Conservation (phyloP, 1,140 invertebrate species). For the Vanessa tameamea region DNA sequence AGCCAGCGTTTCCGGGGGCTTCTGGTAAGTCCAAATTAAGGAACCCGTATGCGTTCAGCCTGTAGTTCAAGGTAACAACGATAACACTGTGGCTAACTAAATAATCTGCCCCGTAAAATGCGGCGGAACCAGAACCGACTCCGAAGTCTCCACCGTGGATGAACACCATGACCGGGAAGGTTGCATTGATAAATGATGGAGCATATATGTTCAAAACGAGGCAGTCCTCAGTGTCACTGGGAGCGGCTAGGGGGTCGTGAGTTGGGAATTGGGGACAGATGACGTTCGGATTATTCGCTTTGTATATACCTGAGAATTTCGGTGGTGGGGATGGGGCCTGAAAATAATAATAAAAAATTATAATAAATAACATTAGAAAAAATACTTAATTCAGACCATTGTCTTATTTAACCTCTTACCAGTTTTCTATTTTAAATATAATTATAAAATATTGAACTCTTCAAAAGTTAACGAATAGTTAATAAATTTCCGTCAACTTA, state of each 20-base stretch:
- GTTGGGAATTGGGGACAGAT: slow-evolving; percentile 67
- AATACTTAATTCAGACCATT: no score
- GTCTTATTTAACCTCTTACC: no score
- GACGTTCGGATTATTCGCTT: slow-evolving; percentile 59
- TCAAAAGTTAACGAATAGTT: no score
- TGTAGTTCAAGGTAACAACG: slow-evolving; percentile 81
- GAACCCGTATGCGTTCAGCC: slow-evolving; percentile 84
- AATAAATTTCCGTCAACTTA: no score
- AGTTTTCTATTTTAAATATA: no score
- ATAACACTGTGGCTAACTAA: slow-evolving; percentile 80
- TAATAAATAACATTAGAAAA: no score
- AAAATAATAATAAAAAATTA: slow-evolving; percentile 29
- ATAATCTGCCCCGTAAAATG: slow-evolving; percentile 79
- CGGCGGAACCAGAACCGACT: slow-evolving; percentile 75
- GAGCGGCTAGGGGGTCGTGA: slow-evolving; percentile 58
- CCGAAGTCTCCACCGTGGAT: slow-evolving; percentile 84
- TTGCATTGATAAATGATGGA: slow-evolving; percentile 64
- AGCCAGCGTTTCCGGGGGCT: slow-evolving; percentile 71
- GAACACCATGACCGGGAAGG: slow-evolving; percentile 83
- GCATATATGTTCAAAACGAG: slow-evolving; percentile 83
- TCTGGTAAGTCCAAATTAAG: slow-evolving; percentile 82
- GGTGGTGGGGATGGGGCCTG: slow-evolving; percentile 65
- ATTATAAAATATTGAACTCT: no score
- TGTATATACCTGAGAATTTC: slow-evolving; percentile 56
- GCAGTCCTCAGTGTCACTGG: slow-evolving; percentile 81